Percentiles rank a stretch among this genome's conserved stretches.
Evolutionary conservation across 2,888 invertebrate genomes (phyloP).

Genomic region (Tethea ocularis): DNA sequence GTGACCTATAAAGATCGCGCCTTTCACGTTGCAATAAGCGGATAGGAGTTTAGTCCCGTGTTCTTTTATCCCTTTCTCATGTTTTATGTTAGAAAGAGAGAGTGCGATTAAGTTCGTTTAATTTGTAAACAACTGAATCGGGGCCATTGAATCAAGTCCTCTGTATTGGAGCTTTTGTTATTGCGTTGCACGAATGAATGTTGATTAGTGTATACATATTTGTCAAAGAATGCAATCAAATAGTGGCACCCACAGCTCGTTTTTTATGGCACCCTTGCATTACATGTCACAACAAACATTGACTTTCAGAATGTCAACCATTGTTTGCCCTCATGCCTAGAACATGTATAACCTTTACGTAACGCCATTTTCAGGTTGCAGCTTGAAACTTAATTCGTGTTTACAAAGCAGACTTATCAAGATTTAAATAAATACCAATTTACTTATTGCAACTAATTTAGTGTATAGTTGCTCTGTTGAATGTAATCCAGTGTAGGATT

Average conservation of each 20-base stretch:
- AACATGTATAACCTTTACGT: slow-evolving; percentile 2
- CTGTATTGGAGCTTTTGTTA: no score
- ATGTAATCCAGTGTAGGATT: neutral
- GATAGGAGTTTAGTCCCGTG: no score
- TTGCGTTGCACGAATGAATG: no score
- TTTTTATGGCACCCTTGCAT: slow-evolving; percentile 14
- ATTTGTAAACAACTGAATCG: no score
- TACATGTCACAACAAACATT: slow-evolving; percentile 16
- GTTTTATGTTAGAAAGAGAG: no score
- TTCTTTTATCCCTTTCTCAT: no score
- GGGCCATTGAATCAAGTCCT: no score
- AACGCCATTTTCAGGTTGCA: neutral
- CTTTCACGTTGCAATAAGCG: no score
- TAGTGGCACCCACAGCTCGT: neutral
- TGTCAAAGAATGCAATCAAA: neutral
- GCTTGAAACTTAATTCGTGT: neutral
- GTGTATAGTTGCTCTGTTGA: neutral
- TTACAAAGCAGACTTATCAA: neutral
- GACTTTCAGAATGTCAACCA: slow-evolving; percentile 21
- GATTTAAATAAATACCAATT: neutral
- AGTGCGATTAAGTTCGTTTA: no score
- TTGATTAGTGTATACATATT: no score
- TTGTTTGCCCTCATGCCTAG: slow-evolving; percentile 16
- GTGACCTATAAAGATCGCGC: no score
- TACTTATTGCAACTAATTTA: neutral